Conservation (phyloP, 2,797 vertebrate species). For the Natrix natrix region DNA sequence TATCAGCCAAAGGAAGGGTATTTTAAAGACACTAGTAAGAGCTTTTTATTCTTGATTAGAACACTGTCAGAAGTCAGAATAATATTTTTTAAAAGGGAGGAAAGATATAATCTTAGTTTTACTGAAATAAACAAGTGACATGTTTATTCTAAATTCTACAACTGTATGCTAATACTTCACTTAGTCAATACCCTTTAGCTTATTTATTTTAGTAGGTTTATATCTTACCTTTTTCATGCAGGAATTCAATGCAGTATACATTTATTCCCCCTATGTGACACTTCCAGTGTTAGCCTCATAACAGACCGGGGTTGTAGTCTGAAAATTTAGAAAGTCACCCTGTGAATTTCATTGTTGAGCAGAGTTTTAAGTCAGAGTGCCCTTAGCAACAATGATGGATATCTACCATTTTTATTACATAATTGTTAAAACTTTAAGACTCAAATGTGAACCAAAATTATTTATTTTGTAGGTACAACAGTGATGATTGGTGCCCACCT, state of each 20-base stretch:
- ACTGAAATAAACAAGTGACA: not conserved
- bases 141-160: not conserved
- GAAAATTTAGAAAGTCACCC: not conserved
- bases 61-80: not conserved
- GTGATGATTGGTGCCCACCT: conserved; percentile 93
- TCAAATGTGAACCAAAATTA: conserved; percentile 8
- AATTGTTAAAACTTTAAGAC: not conserved
- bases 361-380: not conserved
- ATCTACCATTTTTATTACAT: not conserved
- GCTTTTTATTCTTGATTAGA: not conserved
- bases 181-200: not conserved
- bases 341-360: not conserved
- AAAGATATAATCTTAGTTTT: not conserved
- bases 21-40: not conserved
- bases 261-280: not conserved
- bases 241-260: not conserved
- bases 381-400: not conserved
- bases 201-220: not conserved
- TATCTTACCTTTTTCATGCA: not conserved
- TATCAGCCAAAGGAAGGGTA: not conserved
- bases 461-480: conserved; percentile 85
- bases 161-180: not conserved
- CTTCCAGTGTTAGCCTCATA: not conserved
- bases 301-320: not conserved
- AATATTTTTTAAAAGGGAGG: not conserved